Base-by-base conservation (phyloP, 2,113 vertebrate genomes). In the Pseudopipra pipra region DNA sequence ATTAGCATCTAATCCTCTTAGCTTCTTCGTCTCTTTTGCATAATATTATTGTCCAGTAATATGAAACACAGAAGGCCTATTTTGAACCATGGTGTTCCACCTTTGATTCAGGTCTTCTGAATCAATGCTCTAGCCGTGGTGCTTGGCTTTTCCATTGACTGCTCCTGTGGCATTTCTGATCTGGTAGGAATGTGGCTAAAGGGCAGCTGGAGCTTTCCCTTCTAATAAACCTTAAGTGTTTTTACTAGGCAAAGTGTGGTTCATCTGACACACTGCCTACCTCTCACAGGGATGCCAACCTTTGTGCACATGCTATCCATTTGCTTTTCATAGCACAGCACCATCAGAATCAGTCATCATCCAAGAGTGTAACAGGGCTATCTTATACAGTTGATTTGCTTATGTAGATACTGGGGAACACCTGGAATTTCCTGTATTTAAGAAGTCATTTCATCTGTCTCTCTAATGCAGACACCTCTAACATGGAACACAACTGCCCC, bases 101-200 rank as follows among this genome's bases (percentile, higher is more conserved):
- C 52, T 93, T 80, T 86, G 51, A 80, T 63, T 93, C 61, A 56
- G 17, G n/a, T 80, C 44, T 80, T 89, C 80, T 78, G 72, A 94
- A 93, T 90, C 37, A 11, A 75, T 61, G 61, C n/a, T 92, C 11
- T 44, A 74, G 71, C 55, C 27, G 9, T 93, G 49, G 63, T 3
- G 1, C 52, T 96, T 93, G 73, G 65, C 55, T 95, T 96, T 96
- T 94, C 92, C 85, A 92, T 3, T 93, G 65, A 84, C 72, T 95
- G 92, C 90, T 92, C 68, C 76, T 33, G 30, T n/a, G 88, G 92
- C 73, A 96, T 96, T 95, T 91, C 75, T 91, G 96, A 91, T 61
- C 81, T 0, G 46, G 47, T 51, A 87, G 94, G 94, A 95, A 96
- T 96, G 93, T 92, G 85, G 56, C 56, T 94, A 92, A 95, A 96